Evolutionary conservation across 1,140 invertebrate genomes (phyloP), one percentile per base, ranked within the genome.

Genomic region (Drosophila azteca): DNA sequence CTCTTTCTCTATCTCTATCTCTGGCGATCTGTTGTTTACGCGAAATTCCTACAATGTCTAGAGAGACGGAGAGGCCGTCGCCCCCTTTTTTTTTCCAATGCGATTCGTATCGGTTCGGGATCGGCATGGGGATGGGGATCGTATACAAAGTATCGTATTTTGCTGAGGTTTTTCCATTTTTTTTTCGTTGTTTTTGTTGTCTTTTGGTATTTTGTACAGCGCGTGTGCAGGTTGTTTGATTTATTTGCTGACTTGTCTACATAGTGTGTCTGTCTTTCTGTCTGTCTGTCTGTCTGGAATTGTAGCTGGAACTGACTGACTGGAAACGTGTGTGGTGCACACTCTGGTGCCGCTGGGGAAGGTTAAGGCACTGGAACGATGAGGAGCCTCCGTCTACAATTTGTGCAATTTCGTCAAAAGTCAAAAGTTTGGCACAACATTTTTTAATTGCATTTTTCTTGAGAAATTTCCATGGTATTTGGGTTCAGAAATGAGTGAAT

Each of bases 221-320:
- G 79, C 79, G 79, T 79, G 80, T 83, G 76, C 80, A 83, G 80
- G 65, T 84, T 83, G 62, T 69, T 75, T 70, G 75, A 71, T 64
- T 75, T 83, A 79, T 67, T 71, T 66, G 75, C 80, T 84, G 79
- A 83, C 75, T 79, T 49, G 46, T 55, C 55, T 63, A 64, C 65
- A 67, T 67, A 11, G 50, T 20, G 48, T 60, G 46, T 13, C 35
- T 39, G 8, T 3, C 8, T 35, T 51, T 61, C 35, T 13, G 51
- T 20, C 3, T 49, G 17, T 20, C 29, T 64, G 50, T 69, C 58
- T 45, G 68, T 20, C 50, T 63, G 50, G 35, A 43, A 22, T 13
- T 26, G 44, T 39, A 39, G 35, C 4, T 13, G 35, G 3, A 3
- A 35, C 31, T 35, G n/a, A n/a, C 11, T 13, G 31, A 35, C 31